Evolutionary conservation across 2,888 invertebrate species (phyloP).

Genomic region (Eristalinus aeneus): DNA sequence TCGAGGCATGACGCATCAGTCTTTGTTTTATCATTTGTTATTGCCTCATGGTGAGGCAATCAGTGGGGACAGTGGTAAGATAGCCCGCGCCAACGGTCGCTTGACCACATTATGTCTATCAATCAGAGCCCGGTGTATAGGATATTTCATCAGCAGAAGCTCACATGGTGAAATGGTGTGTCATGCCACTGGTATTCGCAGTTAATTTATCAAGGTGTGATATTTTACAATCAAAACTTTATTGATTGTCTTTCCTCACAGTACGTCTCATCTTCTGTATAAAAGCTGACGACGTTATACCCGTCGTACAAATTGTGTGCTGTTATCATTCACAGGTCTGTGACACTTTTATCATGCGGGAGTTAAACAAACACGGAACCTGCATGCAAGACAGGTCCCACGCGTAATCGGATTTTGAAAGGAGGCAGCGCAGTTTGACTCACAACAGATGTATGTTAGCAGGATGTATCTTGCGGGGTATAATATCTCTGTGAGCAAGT

Average conservation of each 20-base stretch:
- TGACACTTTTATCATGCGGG: constrained; percentile 15
- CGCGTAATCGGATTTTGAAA: background rate
- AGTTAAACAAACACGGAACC: background rate
- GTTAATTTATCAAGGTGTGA: constrained; percentile 5
- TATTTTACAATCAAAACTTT: constrained; percentile 8
- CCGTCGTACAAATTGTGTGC: background rate
- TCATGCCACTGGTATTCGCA: background rate
- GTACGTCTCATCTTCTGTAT: background rate
- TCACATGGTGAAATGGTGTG: background rate
- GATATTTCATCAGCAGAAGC: background rate
- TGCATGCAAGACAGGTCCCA: background rate
- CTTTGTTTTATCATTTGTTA: too few species aligned
- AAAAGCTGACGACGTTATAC: background rate
- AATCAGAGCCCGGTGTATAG: background rate
- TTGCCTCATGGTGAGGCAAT: too few species aligned
- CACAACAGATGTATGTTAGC: background rate
- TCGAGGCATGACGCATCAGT: too few species aligned
- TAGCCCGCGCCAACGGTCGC: background rate
- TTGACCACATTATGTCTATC: background rate
- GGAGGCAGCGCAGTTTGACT: background rate
- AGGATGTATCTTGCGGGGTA: background rate
- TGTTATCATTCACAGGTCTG: constrained; percentile 11
- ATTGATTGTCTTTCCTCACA: background rate
- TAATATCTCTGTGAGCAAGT: too few species aligned
- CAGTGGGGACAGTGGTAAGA: background rate